phyloP scores from a whole-genome alignment of 2,888 invertebrate genomes.

The Drosophila greeni region DNA sequence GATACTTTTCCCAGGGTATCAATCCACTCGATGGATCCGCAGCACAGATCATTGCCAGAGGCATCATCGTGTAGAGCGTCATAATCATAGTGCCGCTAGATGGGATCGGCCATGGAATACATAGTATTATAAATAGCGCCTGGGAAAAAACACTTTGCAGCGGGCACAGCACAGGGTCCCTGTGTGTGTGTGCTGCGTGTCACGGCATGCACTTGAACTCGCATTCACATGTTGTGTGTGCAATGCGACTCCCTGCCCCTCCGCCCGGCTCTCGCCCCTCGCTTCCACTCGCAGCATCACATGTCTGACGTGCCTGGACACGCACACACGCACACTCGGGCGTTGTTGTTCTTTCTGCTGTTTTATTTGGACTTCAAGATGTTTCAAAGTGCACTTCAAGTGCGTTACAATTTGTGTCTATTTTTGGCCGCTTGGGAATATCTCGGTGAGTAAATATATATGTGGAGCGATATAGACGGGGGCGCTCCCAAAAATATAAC shows the following conservation, averaged over 20 bases:
- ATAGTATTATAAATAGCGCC: constrained; percentile 70
- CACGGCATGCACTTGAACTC: constrained; percentile 68
- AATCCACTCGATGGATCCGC: neutral
- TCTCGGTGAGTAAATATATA: constrained; percentile 5
- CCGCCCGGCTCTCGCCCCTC: neutral
- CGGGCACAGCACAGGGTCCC: constrained; percentile 13
- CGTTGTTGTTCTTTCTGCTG: constrained; percentile 38
- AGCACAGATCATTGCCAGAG: constrained; percentile 5
- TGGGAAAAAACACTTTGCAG: constrained; percentile 75
- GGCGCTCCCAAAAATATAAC: constrained; percentile 9
- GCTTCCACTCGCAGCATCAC: constrained; percentile 39
- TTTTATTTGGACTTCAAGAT: constrained; percentile 64
- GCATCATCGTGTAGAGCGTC: constrained; percentile 16
- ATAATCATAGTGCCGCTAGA: constrained; percentile 30
- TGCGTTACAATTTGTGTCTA: constrained; percentile 64
- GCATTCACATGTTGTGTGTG: constrained; percentile 58
- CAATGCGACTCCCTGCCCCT: constrained; percentile 9
- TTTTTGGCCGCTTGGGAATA: constrained; percentile 69
- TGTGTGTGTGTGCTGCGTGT: constrained; percentile 46
- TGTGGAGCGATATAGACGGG: constrained; percentile 10
- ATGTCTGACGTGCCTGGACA: constrained; percentile 47
- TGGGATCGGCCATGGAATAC: constrained; percentile 19
- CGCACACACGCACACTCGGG: neutral
- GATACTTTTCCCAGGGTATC: neutral
- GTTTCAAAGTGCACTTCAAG: constrained; percentile 70